Evolutionary conservation across 1,140 invertebrate species (phyloP).

Genomic region (Ips nitidus): DNA sequence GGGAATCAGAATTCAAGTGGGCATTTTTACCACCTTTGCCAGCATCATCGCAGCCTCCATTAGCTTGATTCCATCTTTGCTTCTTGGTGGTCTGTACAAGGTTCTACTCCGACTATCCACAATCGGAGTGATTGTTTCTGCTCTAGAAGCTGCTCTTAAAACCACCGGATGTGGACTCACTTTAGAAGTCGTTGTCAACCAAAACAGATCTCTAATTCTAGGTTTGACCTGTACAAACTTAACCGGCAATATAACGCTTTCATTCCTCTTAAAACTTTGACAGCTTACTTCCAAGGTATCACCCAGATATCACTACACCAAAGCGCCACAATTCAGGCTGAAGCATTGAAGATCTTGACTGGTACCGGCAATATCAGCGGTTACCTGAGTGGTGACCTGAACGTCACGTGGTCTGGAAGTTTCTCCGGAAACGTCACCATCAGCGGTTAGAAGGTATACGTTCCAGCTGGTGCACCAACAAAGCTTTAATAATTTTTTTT

Average conservation of each 20-base stretch:
- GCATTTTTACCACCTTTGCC: background rate
- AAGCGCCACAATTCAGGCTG: background rate
- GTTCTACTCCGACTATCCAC: background rate
- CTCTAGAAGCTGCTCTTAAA: background rate
- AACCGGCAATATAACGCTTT: no score
- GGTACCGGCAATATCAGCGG: background rate
- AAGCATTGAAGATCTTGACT: background rate
- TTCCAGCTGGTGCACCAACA: no score
- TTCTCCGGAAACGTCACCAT: background rate
- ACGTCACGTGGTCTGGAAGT: background rate
- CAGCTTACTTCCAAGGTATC: background rate
- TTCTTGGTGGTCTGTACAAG: background rate
- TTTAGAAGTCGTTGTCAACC: no score
- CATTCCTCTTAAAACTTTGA: background rate
- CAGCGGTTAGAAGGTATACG: background rate
- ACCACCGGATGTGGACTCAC: no score
- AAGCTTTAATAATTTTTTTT: background rate
- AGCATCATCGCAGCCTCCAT: slow-evolving; percentile 1
- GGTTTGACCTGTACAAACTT: no score
- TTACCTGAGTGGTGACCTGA: background rate
- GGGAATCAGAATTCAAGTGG: slow-evolving; percentile 3
- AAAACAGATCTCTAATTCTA: no score
- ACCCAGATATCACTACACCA: background rate
- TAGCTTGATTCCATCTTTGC: background rate
- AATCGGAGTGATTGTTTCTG: background rate